Base-by-base conservation (phyloP, 2,113 vertebrate species). In the Chlorodrepanis virens region DNA sequence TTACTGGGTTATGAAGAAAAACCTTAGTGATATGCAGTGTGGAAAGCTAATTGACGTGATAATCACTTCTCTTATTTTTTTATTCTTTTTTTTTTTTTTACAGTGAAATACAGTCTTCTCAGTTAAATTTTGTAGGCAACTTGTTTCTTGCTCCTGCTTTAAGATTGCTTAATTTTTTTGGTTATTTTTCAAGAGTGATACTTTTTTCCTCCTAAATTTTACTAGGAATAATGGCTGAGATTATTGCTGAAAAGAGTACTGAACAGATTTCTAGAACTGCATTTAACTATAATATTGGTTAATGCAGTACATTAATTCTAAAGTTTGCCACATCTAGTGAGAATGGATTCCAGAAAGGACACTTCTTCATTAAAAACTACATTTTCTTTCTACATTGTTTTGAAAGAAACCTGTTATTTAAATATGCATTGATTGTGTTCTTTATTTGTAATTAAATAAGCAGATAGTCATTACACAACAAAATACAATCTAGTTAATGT, bases 401-500 rank as follows among this genome's bases (percentile, higher is more conserved):
- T 94, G 47, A 61, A 87, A 93, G 74, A 78, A 89, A 28, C 40
- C 14, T 56, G 2, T 69, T 91, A 84, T 39, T 61, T 29, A 93
- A 76, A 47, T 91, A 86, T 75, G 23, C 63, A 1, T 61, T 64
- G 74, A 70, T 33, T 70, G 9, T 65, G 5, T 71, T 89, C 19
- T 78, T 90, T 87, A 33, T 80, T 93, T 91, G 70, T 89, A 87
- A 70, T 54, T 61, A 78, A 65, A 89, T 92, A 91, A 91, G 20
- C 29, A 59, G 71, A 78, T 94, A 63, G 10, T 78, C 13, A 53
- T 94, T 91, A 75, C 81, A 84, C 49, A 90, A 82, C 75, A 91
- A 94, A 96, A 95, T 56, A 83, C 49, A 91, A 86, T 87, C 64
- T 87, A 88, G 53, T 81, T 94, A 95, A 93, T 93, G 86, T 84